Conservation (phyloP, 2,888 invertebrate species). For the Caenorhabditis plicata region DNA sequence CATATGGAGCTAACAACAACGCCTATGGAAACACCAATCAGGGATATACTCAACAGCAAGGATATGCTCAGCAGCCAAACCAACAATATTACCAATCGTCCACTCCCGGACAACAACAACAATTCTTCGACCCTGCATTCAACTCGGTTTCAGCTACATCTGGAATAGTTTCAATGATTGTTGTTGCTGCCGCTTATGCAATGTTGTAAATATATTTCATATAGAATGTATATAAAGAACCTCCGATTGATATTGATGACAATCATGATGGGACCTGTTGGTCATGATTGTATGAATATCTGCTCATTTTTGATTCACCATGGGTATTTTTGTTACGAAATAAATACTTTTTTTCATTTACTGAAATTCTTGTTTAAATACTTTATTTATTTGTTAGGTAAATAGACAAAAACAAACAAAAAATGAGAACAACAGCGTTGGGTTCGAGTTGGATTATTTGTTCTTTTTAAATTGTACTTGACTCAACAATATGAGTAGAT, state of each 20-base stretch:
- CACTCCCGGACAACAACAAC: constrained; percentile 20
- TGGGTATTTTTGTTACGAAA: too few relatives aligned
- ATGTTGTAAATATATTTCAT: constrained; percentile 13
- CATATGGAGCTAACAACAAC: constrained; percentile 14
- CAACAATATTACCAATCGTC: constrained; percentile 5
- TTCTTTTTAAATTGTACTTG: too few relatives aligned
- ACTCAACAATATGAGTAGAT: too few relatives aligned
- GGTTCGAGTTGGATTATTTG: too few relatives aligned
- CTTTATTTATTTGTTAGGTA: too few relatives aligned
- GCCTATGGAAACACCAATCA: constrained; percentile 8
- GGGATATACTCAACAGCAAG: constrained; percentile 9
- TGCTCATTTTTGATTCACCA: too few relatives aligned
- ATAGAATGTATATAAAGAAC: background rate
- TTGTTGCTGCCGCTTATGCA: constrained; percentile 21
- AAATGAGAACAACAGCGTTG: too few relatives aligned
- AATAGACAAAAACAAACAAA: too few relatives aligned
- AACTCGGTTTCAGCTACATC: constrained; percentile 19
- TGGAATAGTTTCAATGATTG: constrained; percentile 12
- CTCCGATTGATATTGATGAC: background rate
- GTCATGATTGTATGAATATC: too few relatives aligned
- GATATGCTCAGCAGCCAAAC: constrained; percentile 13
- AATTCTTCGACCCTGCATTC: constrained; percentile 20
- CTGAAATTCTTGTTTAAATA: too few relatives aligned
- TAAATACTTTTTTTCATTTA: too few relatives aligned
- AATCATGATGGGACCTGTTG: too few relatives aligned